Evolutionary conservation across 2,113 vertebrate genomes (phyloP).

Genomic region (Brachyhypopomus occidentalis): DNA sequence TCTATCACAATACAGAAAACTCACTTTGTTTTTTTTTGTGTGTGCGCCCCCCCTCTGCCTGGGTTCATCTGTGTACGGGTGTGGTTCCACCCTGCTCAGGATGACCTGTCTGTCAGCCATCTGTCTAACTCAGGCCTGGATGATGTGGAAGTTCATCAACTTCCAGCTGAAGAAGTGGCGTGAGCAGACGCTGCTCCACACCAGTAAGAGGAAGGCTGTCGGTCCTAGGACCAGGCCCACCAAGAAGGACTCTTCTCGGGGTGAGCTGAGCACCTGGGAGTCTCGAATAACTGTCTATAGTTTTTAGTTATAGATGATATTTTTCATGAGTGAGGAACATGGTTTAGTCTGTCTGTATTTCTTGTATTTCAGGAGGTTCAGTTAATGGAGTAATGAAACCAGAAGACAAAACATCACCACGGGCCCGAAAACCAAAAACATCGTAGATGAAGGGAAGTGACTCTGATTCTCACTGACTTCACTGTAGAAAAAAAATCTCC

Average conservation of each 20-base stretch:
- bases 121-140: constrained; percentile 85
- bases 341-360: neutral
- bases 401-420: constrained; percentile 75
- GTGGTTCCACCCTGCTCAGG: constrained; percentile 57
- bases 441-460: constrained; percentile 64
- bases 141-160: constrained; percentile 89
- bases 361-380: constrained; percentile 65
- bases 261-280: constrained; percentile 57
- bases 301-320: neutral
- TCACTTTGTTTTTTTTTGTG: neutral
- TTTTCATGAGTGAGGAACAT: neutral
- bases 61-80: neutral
- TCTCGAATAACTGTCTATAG: neutral
- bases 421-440: constrained; percentile 78
- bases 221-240: constrained; percentile 77
- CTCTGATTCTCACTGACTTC: constrained; percentile 58
- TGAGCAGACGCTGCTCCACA: constrained; percentile 79
- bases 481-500: constrained; percentile 42
- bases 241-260: constrained; percentile 74
- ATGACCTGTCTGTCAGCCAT: constrained; percentile 82
- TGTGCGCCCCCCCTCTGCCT: neutral
- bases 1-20: too few species aligned
- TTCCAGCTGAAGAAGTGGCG: constrained; percentile 86
- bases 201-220: constrained; percentile 74
- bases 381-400: constrained; percentile 76